These are phyloP conservation scores for Hippocampus barbouri DNA, from an alignment of 2,113 vertebrate genomes.

Conservation along the genomic window DNA sequence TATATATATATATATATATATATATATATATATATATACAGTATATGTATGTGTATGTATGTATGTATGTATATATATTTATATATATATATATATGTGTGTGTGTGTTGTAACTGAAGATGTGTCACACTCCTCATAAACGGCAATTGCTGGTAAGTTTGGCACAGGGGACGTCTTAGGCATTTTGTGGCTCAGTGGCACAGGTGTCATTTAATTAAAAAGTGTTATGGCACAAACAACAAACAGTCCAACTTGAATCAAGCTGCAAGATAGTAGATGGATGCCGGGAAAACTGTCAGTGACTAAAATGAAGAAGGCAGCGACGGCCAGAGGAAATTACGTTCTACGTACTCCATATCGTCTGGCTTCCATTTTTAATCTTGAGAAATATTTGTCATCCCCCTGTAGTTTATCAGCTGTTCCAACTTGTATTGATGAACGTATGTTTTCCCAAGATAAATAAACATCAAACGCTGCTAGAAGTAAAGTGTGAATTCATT, in stretches of 20 bases:
- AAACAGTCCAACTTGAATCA: conserved; percentile 40
- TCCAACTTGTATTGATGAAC: background rate
- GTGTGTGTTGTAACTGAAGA: conserved; percentile 47
- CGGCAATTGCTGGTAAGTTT: conserved; percentile 54
- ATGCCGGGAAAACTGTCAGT: conserved; percentile 22
- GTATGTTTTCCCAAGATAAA: background rate
- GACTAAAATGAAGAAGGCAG: conserved; percentile 11
- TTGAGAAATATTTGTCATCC: background rate
- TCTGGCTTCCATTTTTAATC: background rate
- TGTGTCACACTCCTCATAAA: conserved; percentile 53
- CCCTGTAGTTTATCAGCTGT: background rate
- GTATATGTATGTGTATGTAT: no score
- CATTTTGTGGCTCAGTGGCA: conserved; percentile 55
- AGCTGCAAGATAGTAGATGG: conserved; percentile 30
- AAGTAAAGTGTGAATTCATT: background rate
- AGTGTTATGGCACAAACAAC: conserved; percentile 44
- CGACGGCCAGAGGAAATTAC: background rate
- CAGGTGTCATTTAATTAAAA: conserved; percentile 69
- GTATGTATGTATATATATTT: no score
- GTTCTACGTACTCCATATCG: background rate
- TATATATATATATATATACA: no score
- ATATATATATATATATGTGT: no score
- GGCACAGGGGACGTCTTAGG: conserved; percentile 38
- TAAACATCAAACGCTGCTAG: background rate
- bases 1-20: no score